Percentiles rank a stretch among this genome's conserved stretches.
phyloP scores from a whole-genome alignment of 2,113 vertebrate species.

The Mystacornis crossleyi region DNA sequence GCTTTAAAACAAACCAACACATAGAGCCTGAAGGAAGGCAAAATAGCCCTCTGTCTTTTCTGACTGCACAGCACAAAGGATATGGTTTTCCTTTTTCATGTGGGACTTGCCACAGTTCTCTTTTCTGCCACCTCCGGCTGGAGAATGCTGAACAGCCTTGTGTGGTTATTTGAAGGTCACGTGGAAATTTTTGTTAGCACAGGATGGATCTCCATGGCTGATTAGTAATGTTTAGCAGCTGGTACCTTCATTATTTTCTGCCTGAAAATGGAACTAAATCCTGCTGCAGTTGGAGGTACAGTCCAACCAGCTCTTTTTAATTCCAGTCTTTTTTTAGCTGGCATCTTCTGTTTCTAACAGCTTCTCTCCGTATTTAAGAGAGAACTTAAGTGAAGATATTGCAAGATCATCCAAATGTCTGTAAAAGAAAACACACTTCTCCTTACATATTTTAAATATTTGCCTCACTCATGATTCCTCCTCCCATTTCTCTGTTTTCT shows the following conservation, averaged over 20 bases:
- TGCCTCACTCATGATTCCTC: neutral
- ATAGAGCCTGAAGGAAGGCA: neutral
- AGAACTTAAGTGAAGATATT: neutral
- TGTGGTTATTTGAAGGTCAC: neutral
- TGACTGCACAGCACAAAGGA: neutral
- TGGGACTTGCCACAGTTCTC: neutral
- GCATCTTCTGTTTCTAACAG: neutral
- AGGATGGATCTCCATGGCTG: neutral
- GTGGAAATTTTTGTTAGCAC: neutral
- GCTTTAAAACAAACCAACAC: fast-evolving
- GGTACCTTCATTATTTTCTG: neutral
- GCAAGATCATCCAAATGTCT: neutral
- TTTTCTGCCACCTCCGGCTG: neutral
- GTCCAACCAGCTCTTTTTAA: neutral
- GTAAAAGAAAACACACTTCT: neutral
- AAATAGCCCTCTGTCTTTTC: neutral
- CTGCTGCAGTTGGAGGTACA: neutral
- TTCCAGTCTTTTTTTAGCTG: neutral
- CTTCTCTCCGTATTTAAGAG: neutral
- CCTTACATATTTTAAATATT: neutral
- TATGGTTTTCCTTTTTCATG: neutral
- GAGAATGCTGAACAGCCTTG: neutral
- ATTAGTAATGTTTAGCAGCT: neutral
- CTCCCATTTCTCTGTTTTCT: neutral
- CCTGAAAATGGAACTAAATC: neutral